Percentiles rank a stretch among this genome's conserved stretches.
Evolutionary conservation across 2,888 invertebrate genomes (phyloP).

Genomic region (Hirtodrosophila duncani): DNA sequence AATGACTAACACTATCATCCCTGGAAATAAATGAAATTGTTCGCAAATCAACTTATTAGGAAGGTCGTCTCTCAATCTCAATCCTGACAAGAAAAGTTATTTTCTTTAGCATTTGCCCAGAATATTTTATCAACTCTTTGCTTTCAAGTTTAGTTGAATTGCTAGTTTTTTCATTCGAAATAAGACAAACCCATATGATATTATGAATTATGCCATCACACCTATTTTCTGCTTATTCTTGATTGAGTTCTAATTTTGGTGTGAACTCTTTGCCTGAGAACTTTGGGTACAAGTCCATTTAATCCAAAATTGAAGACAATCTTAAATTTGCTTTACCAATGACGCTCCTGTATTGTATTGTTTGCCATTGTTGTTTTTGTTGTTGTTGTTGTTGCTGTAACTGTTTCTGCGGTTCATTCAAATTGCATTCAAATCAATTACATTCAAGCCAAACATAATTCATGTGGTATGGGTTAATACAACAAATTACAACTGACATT

Average conservation of each 20-base stretch:
- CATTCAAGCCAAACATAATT: slow-evolving; percentile 71
- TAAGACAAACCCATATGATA: too few relatives aligned
- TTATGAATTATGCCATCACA: slow-evolving; percentile 26
- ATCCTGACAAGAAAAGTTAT: too few relatives aligned
- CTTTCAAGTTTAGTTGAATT: too few relatives aligned
- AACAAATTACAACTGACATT: slow-evolving; percentile 71
- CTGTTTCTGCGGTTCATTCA: slow-evolving; percentile 48
- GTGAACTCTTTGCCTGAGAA: slow-evolving; percentile 28
- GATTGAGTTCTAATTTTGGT: slow-evolving; percentile 32
- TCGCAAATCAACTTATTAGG: too few relatives aligned
- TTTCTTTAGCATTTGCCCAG: too few relatives aligned
- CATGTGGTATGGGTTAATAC: slow-evolving; percentile 70
- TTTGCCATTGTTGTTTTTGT: slow-evolving; percentile 28
- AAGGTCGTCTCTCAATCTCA: too few relatives aligned
- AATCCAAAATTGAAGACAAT: slow-evolving; percentile 58
- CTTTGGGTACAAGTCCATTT: slow-evolving; percentile 48
- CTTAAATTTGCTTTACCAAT: slow-evolving; percentile 42
- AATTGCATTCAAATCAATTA: slow-evolving; percentile 72
- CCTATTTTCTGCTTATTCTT: slow-evolving; percentile 20
- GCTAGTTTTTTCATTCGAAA: too few relatives aligned
- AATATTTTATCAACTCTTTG: too few relatives aligned
- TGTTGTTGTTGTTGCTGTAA: slow-evolving; percentile 20
- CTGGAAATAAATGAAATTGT: too few relatives aligned
- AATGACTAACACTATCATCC: too few relatives aligned
- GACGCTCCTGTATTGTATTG: slow-evolving; percentile 44